Conservation (phyloP, 2,113 vertebrate species). For the Stictonetta naevosa region DNA sequence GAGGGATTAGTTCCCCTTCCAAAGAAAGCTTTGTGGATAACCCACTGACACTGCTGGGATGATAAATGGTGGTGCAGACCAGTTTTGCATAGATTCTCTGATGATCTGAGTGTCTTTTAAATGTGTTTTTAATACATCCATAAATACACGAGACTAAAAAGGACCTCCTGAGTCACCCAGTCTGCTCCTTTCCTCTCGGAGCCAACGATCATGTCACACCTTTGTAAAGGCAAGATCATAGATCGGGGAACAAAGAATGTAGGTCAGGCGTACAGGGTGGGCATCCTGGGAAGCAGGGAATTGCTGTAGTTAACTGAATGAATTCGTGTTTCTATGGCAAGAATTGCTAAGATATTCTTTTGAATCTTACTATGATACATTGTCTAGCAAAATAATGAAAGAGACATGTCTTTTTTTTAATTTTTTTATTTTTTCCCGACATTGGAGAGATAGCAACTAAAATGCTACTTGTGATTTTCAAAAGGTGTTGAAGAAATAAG, state of each 20-base stretch:
- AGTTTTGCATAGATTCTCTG: neutral
- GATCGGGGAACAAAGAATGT: constrained; percentile 58
- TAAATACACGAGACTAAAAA: neutral
- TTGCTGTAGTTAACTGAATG: neutral
- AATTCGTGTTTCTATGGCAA: neutral
- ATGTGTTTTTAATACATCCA: neutral
- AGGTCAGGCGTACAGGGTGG: constrained; percentile 42
- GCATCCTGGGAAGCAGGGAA: constrained; percentile 10
- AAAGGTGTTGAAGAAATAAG: neutral
- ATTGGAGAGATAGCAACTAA: neutral
- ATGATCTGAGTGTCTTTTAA: neutral
- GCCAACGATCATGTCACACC: neutral
- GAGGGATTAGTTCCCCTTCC: constrained; percentile 17
- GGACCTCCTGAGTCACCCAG: neutral
- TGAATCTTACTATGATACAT: neutral
- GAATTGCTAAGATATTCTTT: constrained; percentile 4
- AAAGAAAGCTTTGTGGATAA: constrained; percentile 27
- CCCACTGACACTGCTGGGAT: neutral
- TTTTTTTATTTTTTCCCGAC: neutral
- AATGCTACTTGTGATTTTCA: neutral
- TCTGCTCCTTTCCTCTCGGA: neutral
- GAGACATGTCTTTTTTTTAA: neutral
- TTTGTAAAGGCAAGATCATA: neutral
- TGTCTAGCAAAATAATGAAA: constrained; percentile 27
- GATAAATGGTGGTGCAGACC: neutral